A percentile compares a stretch with the other conserved stretches of the same genome.
These are phyloP conservation scores for Steinernema carpocapsae DNA, from an alignment of 2,888 invertebrate genomes.

Conservation along the genomic window DNA sequence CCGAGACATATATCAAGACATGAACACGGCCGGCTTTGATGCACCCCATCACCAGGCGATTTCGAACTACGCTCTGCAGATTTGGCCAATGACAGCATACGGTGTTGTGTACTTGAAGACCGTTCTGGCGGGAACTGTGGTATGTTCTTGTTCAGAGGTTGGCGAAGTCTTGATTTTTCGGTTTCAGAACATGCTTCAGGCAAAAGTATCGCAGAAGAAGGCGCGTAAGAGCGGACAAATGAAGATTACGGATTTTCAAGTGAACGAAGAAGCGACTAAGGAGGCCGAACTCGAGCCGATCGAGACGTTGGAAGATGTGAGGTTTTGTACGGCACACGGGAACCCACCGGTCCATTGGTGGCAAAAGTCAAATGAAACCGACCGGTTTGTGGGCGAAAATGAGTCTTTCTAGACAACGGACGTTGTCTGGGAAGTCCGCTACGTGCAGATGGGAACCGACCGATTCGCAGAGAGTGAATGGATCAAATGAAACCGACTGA, in stretches of 20 bases:
- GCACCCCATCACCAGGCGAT: not conserved
- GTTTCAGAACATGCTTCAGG: not conserved
- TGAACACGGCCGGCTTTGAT: not conserved
- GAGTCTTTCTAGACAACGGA: too few species aligned
- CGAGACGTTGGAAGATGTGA: not conserved
- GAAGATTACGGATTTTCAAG: not conserved
- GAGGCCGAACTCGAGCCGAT: not conserved
- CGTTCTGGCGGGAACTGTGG: not conserved
- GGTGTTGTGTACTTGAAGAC: not conserved
- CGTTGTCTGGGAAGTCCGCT: too few species aligned
- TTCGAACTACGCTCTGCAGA: not conserved
- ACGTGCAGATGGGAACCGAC: too few species aligned
- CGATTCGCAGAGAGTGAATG: too few species aligned
- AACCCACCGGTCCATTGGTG: too few species aligned
- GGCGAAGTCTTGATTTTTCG: too few species aligned
- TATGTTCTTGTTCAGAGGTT: not conserved
- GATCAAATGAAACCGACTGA: too few species aligned
- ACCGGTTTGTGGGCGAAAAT: too few species aligned
- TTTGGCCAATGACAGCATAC: slow-evolving; percentile 3
- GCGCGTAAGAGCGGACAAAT: not conserved
- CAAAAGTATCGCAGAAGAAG: not conserved
- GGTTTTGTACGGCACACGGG: too few species aligned
- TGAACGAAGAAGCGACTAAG: not conserved
- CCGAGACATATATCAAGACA: not conserved
- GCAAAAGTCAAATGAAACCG: too few species aligned